phyloP scores from a whole-genome alignment of 2,113 vertebrate genomes.

The Atlantisia rogersi region DNA sequence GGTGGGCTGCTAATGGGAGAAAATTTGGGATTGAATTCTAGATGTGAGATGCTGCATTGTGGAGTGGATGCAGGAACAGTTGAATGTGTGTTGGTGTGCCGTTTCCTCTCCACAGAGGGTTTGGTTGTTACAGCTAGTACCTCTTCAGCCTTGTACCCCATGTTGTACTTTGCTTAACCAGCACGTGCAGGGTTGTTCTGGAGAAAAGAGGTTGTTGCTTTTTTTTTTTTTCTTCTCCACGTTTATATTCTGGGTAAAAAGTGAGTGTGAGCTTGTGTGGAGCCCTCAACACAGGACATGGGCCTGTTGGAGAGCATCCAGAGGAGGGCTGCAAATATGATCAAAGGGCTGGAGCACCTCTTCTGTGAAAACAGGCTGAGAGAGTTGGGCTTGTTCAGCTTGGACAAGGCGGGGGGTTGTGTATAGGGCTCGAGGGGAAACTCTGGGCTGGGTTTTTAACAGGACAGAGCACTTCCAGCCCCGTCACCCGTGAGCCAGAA shows the following conservation, averaged over 20 bases:
- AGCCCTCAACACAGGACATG: no score
- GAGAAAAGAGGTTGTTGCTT: neutral
- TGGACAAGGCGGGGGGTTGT: no score
- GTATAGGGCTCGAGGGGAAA: neutral
- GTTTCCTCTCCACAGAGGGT: neutral
- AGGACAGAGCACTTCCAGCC: neutral
- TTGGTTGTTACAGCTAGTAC: neutral
- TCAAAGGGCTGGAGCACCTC: no score
- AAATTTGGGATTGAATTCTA: neutral
- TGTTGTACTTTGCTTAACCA: neutral
- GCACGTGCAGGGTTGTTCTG: neutral
- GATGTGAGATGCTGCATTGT: neutral
- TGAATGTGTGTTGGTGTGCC: neutral
- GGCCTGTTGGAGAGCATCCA: no score
- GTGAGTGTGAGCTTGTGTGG: neutral
- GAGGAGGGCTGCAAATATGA: no score
- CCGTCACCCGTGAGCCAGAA: accelerated
- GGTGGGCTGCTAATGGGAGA: neutral
- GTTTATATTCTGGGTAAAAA: neutral
- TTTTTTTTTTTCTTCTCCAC: neutral
- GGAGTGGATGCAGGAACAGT: no score
- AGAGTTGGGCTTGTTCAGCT: no score
- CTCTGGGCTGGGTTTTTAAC: neutral
- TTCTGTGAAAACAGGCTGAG: no score
- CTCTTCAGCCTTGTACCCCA: accelerated